Evolutionary conservation across 2,113 vertebrate genomes (phyloP).

Genomic region (Callipepla californica): DNA sequence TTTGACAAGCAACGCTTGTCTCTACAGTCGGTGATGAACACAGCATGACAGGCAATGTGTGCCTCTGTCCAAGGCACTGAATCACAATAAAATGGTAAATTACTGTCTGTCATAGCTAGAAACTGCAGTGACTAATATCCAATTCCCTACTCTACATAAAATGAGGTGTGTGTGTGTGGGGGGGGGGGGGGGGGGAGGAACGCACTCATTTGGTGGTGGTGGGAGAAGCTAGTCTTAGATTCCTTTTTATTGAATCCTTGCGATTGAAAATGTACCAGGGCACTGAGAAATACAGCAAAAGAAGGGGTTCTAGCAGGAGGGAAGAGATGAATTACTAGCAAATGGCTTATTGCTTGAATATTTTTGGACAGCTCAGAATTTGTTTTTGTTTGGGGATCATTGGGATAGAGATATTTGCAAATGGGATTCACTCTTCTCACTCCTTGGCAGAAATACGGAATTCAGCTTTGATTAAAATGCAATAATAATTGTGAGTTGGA

Average conservation of each 20-base stretch:
- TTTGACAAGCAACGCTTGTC: slow-evolving; percentile 74
- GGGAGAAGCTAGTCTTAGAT: neutral
- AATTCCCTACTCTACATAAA: slow-evolving; percentile 72
- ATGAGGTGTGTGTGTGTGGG: neutral
- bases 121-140: slow-evolving; percentile 72
- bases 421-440: slow-evolving; percentile 45
- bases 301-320: neutral
- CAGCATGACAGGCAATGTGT: slow-evolving; percentile 78
- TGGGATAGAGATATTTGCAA: slow-evolving; percentile 30
- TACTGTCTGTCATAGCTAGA: slow-evolving; percentile 78
- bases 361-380: slow-evolving; percentile 43
- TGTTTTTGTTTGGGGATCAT: slow-evolving; percentile 37
- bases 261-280: neutral
- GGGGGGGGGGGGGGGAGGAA: neutral
- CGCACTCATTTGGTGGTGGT: neutral
- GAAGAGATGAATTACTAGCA: slow-evolving; percentile 1
- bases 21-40: slow-evolving; percentile 71
- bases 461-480: slow-evolving; percentile 63
- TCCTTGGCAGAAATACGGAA: slow-evolving; percentile 47
- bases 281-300: neutral
- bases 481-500: slow-evolving; percentile 67
- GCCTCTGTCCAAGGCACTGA: slow-evolving; percentile 79
- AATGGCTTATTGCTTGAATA: neutral
- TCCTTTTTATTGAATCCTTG: neutral
- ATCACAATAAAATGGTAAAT: slow-evolving; percentile 82